phyloP scores from a whole-genome alignment of 2,888 invertebrate genomes.

The Stenodema calcarata region DNA sequence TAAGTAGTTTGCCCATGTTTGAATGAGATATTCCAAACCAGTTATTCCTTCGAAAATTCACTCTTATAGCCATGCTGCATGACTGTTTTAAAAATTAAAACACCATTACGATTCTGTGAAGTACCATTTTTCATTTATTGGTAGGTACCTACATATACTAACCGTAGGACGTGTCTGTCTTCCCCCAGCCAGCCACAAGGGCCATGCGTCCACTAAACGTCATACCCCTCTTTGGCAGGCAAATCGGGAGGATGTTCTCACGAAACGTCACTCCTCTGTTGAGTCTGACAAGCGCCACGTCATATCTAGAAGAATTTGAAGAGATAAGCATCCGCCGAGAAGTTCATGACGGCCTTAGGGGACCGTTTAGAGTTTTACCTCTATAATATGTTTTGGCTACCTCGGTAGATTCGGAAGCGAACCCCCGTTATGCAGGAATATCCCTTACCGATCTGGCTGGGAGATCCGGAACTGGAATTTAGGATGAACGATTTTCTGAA shows the following conservation, averaged over 20 bases:
- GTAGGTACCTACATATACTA: constrained; percentile 43
- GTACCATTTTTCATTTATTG: background rate
- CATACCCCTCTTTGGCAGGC: constrained; percentile 69
- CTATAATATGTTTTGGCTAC: no score
- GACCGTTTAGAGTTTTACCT: no score
- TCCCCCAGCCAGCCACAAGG: constrained; percentile 84
- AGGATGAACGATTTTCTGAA: constrained; percentile 79
- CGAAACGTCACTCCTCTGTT: constrained; percentile 70
- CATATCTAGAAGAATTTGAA: constrained; percentile 62
- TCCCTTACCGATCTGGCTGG: constrained; percentile 76
- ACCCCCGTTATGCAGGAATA: no score
- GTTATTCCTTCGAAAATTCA: no score
- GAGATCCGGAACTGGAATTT: constrained; percentile 80
- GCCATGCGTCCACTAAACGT: constrained; percentile 65
- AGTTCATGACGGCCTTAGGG: no score
- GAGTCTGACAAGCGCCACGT: constrained; percentile 77
- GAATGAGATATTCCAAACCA: no score
- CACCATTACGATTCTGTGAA: background rate
- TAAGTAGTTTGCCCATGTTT: no score
- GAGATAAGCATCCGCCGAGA: no score
- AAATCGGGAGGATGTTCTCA: constrained; percentile 79
- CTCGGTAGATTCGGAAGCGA: no score
- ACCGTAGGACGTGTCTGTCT: constrained; percentile 69
- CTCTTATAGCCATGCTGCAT: no score
- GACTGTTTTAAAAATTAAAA: background rate